phyloP scores from a whole-genome alignment of 2,888 invertebrate species.

The Molorchus minor region DNA sequence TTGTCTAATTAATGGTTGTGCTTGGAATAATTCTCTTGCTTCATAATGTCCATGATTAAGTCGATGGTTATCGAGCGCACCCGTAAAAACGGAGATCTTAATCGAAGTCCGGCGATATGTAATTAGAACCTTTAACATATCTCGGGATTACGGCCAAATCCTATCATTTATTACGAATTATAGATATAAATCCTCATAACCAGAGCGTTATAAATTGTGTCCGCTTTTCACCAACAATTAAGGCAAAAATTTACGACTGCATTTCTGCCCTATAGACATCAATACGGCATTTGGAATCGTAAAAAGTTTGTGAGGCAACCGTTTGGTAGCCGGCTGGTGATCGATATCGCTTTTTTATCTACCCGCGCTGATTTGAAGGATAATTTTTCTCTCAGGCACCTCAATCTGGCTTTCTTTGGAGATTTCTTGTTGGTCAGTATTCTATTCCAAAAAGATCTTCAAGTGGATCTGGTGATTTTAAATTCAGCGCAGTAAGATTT shows the following conservation, averaged over 20 bases:
- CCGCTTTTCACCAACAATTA: constrained; percentile 62
- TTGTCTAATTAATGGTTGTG: constrained; percentile 47
- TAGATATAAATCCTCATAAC: constrained; percentile 56
- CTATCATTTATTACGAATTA: constrained; percentile 60
- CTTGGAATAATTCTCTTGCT: constrained; percentile 50
- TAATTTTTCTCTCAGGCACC: constrained; percentile 49
- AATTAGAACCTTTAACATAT: constrained; percentile 61
- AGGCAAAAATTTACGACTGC: constrained; percentile 57
- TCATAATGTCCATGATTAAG: constrained; percentile 50
- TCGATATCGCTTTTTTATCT: constrained; percentile 18
- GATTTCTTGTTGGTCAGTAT: background rate
- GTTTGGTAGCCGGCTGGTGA: constrained; percentile 25
- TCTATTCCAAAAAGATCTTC: background rate
- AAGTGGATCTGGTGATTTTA: background rate
- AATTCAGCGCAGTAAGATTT: too few species aligned
- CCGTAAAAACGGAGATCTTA: constrained; percentile 56
- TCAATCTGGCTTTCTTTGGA: constrained; percentile 49
- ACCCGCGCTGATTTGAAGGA: constrained; percentile 52
- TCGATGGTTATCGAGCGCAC: constrained; percentile 53
- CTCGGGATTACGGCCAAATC: constrained; percentile 59
- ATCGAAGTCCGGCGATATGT: constrained; percentile 53
- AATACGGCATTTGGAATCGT: constrained; percentile 46
- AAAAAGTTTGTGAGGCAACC: constrained; percentile 34
- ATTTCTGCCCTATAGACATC: constrained; percentile 56
- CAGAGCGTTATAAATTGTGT: constrained; percentile 56